Evolutionary conservation across 2,797 vertebrate genomes (phyloP), one percentile per base, ranked within the genome.

Genomic region (Poliocrania exsul): DNA sequence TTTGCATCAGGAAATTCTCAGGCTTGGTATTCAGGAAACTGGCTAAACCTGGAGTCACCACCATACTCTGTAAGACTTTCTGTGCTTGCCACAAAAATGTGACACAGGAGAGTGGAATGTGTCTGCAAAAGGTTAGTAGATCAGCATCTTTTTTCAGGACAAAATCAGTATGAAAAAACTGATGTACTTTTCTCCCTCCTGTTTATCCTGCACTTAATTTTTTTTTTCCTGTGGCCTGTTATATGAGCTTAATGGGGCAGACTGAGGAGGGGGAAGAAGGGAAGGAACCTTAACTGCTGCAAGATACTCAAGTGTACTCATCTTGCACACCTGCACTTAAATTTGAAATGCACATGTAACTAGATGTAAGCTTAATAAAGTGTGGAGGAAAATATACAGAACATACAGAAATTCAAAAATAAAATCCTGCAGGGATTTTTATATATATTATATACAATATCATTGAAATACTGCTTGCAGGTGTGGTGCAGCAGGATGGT

Each of bases 1-100:
- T 67, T 40, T 0, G 2, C 37, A 15, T 10, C 0, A 2, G 13
- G 16, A 50, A 50, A n/a, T 0, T 4, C 24, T 53, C 28, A 31
- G 66, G 29, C 14, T 61, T 70, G 21, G 28, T 50, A 8, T 56
- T 46, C 9, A 16, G 37, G 40, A 44, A 74, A 35, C 14, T 8
- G 28, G 40, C 50, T 64, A 25, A 46, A 25, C 6, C 13, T 35
- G 62, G 21, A 38, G 40, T 44, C 1, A 0, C n/a, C 5, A 4
- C n/a, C 3, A 1, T 46, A 5, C 44, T 74, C n/a, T 29, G 11
- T 25, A 29, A 18, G 19, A 6, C 5, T 70, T 64, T 58, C 50
- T 31, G 16, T 25, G 24, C 37, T 46, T 28, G 13, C n/a, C 57
- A 17, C 31, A 33, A 62, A 54, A 64, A 49, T 2, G 1, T 44